Base-by-base conservation (phyloP, 2,797 vertebrate species). In the Mus spretus region DNA sequence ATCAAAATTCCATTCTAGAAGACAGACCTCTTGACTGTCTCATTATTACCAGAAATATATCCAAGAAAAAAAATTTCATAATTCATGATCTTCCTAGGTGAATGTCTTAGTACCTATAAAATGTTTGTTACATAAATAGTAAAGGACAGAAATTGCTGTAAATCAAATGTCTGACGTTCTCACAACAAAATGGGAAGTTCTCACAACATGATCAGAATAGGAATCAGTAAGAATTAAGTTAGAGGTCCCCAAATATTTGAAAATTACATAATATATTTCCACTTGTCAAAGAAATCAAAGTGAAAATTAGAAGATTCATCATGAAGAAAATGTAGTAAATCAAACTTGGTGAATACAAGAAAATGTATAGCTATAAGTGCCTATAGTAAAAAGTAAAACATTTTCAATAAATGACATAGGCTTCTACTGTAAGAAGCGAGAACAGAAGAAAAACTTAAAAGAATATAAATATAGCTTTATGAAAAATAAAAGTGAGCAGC, bases 321-420 rank as follows among this genome's bases (percentile, higher is more conserved):
- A 92, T 44, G 31, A 85, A 84, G 24, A 90, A 88, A 80, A 75
- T 80, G 85, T 1, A 81, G 24, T 34, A 37, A 37, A 65, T 86
- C 26, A 92, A 92, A 94, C 87, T 61, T 91, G 85, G 59, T 85
- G 12, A 40, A 44, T 26, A 85, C 50, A 89, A n/a, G 85, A 22
- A 91, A 65, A 90, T 70, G 59, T n/a, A 61, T 20, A 96, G n/a
- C 11, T 94, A 70, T 55, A 96, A 93, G 83, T 92, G 59, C 13
- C 26, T 92, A 63, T 5, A 72, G 40, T 85, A 61, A 59, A 61
- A 92, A 55, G 59, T 19, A 67, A 78, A 84, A 83, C 67, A n/a
- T 65, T 74, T 61, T 89, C 88, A 94, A 88, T 79, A 12, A 61
- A 79, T 53, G 82, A 91, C 63, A 37, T 75, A 94, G 89, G 53